phyloP scores from a whole-genome alignment of 2,888 invertebrate species.

The Anagyrus pseudococci region DNA sequence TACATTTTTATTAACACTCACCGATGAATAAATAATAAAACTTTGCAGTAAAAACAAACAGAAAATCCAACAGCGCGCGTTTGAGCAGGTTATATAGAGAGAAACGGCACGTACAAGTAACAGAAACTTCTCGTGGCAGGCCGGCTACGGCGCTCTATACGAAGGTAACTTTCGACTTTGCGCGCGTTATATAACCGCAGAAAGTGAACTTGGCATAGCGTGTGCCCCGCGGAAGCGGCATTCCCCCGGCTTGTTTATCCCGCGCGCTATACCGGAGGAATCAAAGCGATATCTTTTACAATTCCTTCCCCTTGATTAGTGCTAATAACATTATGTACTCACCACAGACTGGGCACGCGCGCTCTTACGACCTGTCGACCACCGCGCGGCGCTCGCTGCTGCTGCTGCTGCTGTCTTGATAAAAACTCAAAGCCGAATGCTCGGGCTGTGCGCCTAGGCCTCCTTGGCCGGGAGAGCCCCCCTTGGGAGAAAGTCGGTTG shows the following conservation, averaged over 20 bases:
- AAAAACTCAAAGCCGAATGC: conserved; percentile 58
- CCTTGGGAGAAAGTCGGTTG: conserved; percentile 32
- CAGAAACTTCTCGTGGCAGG: no score
- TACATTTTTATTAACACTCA: no score
- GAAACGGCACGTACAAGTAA: no score
- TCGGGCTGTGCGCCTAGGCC: conserved; percentile 36
- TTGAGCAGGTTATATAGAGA: no score
- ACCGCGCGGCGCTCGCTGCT: not conserved
- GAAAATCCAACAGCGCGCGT: no score
- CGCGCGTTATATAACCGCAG: conserved; percentile 32
- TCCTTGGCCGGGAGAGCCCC: conserved; percentile 25
- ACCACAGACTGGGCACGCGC: conserved; percentile 9
- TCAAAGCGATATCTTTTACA: not conserved
- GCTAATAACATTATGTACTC: not conserved
- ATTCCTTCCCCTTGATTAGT: not conserved
- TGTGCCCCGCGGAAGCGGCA: not conserved
- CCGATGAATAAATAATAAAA: no score
- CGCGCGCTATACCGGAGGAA: not conserved
- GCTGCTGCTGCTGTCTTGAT: conserved; percentile 51
- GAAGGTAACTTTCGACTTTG: conserved; percentile 29
- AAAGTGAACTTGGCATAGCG: conserved; percentile 25
- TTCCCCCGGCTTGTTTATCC: no score
- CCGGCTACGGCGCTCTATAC: no score
- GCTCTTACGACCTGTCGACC: not conserved
- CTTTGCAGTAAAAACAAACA: no score